Conservation (phyloP, 2,797 vertebrate species). For the Paguma larvata region DNA sequence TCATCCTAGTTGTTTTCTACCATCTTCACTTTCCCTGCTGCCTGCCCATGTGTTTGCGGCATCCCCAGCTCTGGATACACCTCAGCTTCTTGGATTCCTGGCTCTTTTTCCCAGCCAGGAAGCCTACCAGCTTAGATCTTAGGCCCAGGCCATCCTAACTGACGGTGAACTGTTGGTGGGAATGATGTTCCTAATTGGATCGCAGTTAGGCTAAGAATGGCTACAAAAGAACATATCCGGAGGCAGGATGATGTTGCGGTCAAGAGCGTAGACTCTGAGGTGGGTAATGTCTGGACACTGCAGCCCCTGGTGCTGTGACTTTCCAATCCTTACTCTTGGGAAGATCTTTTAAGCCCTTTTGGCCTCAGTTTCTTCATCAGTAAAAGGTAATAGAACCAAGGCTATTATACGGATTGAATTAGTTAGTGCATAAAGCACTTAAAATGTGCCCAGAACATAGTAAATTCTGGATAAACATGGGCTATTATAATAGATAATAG, state of each 20-base stretch:
- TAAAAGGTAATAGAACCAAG: not conserved
- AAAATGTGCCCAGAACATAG: not conserved
- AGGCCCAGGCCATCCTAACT: not conserved
- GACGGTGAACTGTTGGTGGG: not conserved
- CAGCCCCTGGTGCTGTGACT: not conserved
- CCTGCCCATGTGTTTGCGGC: fast-evolving
- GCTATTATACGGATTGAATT: not conserved
- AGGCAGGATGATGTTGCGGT: too few relatives aligned
- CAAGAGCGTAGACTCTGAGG: not conserved
- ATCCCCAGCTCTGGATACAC: not conserved
- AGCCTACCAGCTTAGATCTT: not conserved
- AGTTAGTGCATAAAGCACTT: not conserved
- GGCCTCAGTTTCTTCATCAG: not conserved
- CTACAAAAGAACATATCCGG: not conserved
- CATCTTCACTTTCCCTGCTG: not conserved
- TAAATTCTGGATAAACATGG: not conserved
- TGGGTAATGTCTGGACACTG: not conserved
- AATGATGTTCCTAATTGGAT: not conserved
- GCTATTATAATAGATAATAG: not conserved
- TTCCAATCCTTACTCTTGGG: too few relatives aligned
- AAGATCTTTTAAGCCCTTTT: not conserved
- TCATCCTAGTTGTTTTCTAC: not conserved
- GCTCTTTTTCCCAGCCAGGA: not conserved
- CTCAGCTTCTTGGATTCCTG: not conserved
- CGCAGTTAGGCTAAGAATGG: not conserved